Evolutionary conservation across 2,888 invertebrate species (phyloP), one percentile per base, ranked within the genome.

Genomic region (Notocelia uddmanniana): DNA sequence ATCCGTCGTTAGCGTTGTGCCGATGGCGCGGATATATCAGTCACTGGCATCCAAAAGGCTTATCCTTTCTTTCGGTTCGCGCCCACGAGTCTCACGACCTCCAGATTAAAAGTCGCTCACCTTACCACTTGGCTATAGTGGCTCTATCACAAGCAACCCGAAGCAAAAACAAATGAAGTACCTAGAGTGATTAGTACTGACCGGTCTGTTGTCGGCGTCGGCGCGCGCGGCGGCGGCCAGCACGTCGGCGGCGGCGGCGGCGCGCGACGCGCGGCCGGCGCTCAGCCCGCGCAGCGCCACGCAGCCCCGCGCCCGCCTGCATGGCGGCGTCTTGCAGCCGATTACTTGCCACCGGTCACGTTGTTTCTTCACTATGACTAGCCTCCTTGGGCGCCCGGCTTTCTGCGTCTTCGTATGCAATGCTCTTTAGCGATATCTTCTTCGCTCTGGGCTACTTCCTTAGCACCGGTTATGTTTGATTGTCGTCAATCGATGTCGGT

Each of bases 211-310:
- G 11, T 70, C 58, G 37, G 64, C 58, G 58, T 66, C 70, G 18
- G 70, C 73, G 71, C 3, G 70, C 18, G 57, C 69, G 69, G 66
- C 63, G 58, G 75, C 68, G 59, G 64, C 74, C 15, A 66, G 74
- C 60, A 84, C 75, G 80, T 84, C 83, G 10, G 70, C 77, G 10
- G 81, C 75, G 21, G 77, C 63, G 78, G 89, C 88, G 69, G 78
- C 55, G 48, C 80, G 78, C 73, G 90, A 86, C 48, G 74, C 73
- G 19, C 81, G 77, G 18, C 90, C 90, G 67, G 83, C 79, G 50
- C 83, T 69, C 74, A 90, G 76, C 5, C 87, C 89, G 76, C 89
- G 85, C 63, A 83, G 81, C 68, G 87, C 82, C 79, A 85, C 58
- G 50, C 34, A 50, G 48, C 67, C 67, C 45, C 55, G 67, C 50